A percentile compares a stretch with the other conserved stretches of the same genome.
phyloP scores from a whole-genome alignment of 2,797 vertebrate genomes.

The Chromobotia macracanthus region DNA sequence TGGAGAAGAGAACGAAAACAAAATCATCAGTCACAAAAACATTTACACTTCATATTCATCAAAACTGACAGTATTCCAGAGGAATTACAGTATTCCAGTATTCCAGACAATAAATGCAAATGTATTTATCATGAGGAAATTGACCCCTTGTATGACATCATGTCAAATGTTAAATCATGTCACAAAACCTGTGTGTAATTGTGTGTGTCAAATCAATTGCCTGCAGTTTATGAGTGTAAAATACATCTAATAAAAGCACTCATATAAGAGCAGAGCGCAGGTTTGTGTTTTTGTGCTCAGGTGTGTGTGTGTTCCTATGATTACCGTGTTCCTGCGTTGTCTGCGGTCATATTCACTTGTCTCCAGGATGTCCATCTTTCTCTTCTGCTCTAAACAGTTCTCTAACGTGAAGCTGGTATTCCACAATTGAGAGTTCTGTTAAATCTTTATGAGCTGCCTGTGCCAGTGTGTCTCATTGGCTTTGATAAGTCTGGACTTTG shows the following conservation, averaged over 20 bases:
- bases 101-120: slow-evolving; percentile 9
- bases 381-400: neutral
- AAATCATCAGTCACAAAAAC: neutral
- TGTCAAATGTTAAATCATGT: neutral
- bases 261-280: neutral
- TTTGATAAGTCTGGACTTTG: slow-evolving; percentile 71
- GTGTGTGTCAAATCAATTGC: neutral
- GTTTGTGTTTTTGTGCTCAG: neutral
- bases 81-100: too few species aligned
- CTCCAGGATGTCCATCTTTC: slow-evolving; percentile 81
- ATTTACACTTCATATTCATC: neutral
- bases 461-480: slow-evolving; percentile 49
- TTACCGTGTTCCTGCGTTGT: slow-evolving; percentile 77
- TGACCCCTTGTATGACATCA: neutral
- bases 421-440: slow-evolving; percentile 25
- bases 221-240: neutral
- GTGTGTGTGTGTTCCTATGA: neutral
- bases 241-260: too few species aligned
- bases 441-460: slow-evolving; percentile 31
- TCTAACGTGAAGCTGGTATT: slow-evolving; percentile 40
- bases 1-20: neutral
- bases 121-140: neutral
- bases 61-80: neutral
- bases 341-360: slow-evolving; percentile 75
- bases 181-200: neutral